These are phyloP conservation scores for Zingel zingel DNA, from an alignment of 2,113 vertebrate genomes.

Conservation along the genomic window DNA sequence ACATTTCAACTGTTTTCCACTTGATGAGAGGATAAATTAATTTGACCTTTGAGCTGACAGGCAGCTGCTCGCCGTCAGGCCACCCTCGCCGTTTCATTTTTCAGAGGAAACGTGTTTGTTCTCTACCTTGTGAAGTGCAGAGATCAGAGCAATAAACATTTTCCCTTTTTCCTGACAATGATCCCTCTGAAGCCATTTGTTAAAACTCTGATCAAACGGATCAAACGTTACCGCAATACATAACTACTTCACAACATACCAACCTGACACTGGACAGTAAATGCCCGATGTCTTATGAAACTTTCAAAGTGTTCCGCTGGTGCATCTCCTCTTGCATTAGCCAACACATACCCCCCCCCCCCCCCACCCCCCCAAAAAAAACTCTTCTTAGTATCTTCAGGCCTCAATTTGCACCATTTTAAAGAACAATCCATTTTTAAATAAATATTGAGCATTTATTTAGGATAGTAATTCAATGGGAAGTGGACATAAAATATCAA, in stretches of 20 bases:
- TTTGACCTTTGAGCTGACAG: constrained; percentile 81
- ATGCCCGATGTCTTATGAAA: background rate
- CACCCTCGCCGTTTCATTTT: constrained; percentile 59
- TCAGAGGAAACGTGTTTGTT: constrained; percentile 56
- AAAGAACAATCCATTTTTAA: constrained; percentile 3
- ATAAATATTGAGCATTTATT: background rate
- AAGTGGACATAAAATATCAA: background rate
- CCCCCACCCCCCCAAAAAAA: no score
- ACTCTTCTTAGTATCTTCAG: background rate
- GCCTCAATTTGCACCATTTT: background rate
- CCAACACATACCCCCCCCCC: background rate
- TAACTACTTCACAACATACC: constrained; percentile 8
- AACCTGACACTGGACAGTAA: background rate
- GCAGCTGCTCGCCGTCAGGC: constrained; percentile 60
- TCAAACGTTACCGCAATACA: constrained; percentile 14
- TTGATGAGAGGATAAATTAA: constrained; percentile 78
- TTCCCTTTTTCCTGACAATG: constrained; percentile 44
- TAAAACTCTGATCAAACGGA: constrained; percentile 31
- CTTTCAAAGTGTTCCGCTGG: background rate
- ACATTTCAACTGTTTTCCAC: constrained; percentile 78
- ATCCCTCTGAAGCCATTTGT: constrained; percentile 41
- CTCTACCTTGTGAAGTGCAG: constrained; percentile 59
- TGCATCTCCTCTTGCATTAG: constrained; percentile 10
- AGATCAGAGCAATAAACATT: constrained; percentile 65
- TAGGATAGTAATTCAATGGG: background rate